Evolutionary conservation across 2,113 vertebrate genomes (phyloP).

Genomic region (Laterallus jamaicensis): DNA sequence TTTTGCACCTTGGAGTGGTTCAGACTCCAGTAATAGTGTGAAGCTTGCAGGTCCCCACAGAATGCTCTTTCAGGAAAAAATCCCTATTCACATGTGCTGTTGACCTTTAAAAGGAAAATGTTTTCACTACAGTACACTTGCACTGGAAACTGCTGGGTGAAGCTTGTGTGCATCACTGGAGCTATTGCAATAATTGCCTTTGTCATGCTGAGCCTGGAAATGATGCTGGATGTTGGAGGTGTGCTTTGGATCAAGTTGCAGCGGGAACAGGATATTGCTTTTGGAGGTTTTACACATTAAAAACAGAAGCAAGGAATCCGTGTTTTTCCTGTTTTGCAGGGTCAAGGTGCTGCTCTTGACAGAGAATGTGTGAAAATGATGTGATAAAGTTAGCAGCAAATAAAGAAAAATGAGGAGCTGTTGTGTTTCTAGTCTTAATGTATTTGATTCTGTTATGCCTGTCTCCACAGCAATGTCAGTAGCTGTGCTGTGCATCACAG

Average conservation of each 20-base stretch:
- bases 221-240: background rate
- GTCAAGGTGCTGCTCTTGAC: background rate
- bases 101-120: background rate
- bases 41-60: background rate
- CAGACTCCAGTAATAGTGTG: background rate
- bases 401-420: background rate
- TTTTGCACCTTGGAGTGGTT: background rate
- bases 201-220: background rate
- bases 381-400: background rate
- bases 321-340: background rate
- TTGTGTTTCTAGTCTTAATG: background rate
- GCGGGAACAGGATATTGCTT: background rate
- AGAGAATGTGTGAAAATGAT: background rate
- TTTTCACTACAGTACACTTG: background rate
- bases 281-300: background rate
- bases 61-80: background rate
- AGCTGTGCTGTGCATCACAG: background rate
- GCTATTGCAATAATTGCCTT: background rate
- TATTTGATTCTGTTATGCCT: background rate
- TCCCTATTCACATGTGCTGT: fast-evolving
- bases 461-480: background rate
- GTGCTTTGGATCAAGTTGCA: background rate
- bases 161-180: background rate
- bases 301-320: background rate
- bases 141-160: background rate